Conservation (phyloP, 2,888 invertebrate genomes). For the Muschampia plurimacula region DNA sequence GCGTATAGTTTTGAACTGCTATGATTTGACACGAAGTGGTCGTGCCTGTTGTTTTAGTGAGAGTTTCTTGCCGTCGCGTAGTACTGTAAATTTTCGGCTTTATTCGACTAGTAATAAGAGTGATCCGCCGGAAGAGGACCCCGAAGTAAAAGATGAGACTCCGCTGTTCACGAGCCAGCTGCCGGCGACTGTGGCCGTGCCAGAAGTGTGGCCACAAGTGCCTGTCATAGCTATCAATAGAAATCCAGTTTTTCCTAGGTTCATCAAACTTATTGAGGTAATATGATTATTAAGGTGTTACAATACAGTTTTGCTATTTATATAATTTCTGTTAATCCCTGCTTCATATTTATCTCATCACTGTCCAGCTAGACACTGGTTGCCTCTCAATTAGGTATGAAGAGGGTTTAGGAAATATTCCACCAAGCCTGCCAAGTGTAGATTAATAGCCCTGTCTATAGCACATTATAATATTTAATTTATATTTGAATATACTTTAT, state of each 20-base stretch:
- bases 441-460: too few species aligned
- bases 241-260: slow-evolving; percentile 98
- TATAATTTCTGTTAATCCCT: too few species aligned
- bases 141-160: slow-evolving; percentile 69
- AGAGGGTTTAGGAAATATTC: too few species aligned
- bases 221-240: slow-evolving; percentile 97
- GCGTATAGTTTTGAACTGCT: slow-evolving; percentile 17
- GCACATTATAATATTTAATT: too few species aligned
- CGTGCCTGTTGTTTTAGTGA: slow-evolving; percentile 59
- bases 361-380: too few species aligned
- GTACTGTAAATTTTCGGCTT: slow-evolving; percentile 56
- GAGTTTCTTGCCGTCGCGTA: slow-evolving; percentile 41
- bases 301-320: neutral
- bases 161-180: slow-evolving; percentile 85
- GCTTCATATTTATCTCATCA: too few species aligned
- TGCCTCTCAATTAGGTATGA: too few species aligned
- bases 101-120: slow-evolving; percentile 69
- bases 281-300: neutral
- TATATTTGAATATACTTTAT: too few species aligned
- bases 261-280: slow-evolving; percentile 98
- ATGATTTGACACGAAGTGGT: slow-evolving; percentile 31
- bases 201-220: slow-evolving; percentile 98
- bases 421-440: too few species aligned
- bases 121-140: slow-evolving; percentile 72
- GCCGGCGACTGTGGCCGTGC: slow-evolving; percentile 96